A percentile compares a stretch with the other conserved stretches of the same genome.
Evolutionary conservation across 1,140 invertebrate species (phyloP).

Genomic region (Cotesia chilonis): DNA sequence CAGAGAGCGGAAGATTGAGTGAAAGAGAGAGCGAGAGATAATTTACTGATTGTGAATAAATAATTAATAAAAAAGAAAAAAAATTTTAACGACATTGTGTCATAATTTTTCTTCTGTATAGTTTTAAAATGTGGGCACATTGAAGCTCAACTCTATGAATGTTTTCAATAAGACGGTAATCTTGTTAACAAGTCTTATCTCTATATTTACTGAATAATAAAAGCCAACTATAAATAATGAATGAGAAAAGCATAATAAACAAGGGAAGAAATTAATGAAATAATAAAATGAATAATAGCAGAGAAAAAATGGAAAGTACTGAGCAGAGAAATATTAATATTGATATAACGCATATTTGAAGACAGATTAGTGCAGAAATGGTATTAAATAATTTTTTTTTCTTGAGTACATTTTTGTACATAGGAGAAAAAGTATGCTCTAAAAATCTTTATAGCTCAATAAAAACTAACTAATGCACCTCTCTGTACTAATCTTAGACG

Average conservation of each 20-base stretch:
- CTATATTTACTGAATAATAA: neutral
- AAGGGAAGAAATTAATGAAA: neutral
- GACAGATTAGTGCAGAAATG: conserved; percentile 20
- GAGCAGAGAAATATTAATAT: conserved; percentile 11
- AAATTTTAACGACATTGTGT: neutral
- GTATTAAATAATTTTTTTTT: conserved; percentile 6
- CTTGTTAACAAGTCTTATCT: neutral
- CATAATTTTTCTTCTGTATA: conserved; percentile 18
- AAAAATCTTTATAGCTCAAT: conserved; percentile 2
- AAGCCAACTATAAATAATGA: conserved; percentile 28
- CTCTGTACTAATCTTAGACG: too few species aligned
- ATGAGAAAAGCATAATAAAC: conserved; percentile 31
- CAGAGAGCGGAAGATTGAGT: conserved; percentile 11
- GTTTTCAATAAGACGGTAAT: conserved; percentile 9
- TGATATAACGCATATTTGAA: conserved; percentile 16
- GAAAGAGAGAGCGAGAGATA: conserved; percentile 6
- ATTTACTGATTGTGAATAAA: neutral
- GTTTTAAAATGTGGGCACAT: conserved; percentile 12
- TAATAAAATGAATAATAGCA: conserved; percentile 34
- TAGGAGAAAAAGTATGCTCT: neutral
- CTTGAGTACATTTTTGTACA: neutral
- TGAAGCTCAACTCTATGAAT: neutral
- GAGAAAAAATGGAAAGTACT: conserved; percentile 20
- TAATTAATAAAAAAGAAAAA: neutral
- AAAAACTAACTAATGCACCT: too few species aligned